Conservation (phyloP, 1,140 invertebrate genomes). For the Zelostemma sp. region DNA sequence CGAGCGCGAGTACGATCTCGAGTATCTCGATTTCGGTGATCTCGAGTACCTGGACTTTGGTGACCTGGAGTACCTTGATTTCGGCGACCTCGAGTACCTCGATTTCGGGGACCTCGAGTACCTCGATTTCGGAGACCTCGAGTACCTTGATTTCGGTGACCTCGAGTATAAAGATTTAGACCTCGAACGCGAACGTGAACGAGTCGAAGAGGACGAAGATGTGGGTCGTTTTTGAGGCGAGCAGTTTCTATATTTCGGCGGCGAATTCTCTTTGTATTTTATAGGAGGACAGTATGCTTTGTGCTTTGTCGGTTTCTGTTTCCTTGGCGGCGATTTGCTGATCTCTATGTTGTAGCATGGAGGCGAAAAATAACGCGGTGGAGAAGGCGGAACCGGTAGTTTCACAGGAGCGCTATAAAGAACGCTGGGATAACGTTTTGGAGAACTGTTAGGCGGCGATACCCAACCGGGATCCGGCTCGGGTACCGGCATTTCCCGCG, state of each 20-base stretch:
- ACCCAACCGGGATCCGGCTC: not conserved
- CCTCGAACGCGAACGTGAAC: not conserved
- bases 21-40: not conserved
- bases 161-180: not conserved
- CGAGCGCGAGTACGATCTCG: not conserved
- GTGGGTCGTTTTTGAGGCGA: conserved; percentile 1
- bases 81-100: not conserved
- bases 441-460: not conserved
- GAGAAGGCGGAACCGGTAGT: not conserved
- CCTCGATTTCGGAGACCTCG: not conserved
- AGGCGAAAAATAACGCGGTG: not conserved
- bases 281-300: not conserved
- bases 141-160: not conserved
- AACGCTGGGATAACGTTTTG: not conserved
- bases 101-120: not conserved
- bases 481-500: not conserved
- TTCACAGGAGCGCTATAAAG: not conserved
- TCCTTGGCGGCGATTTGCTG: not conserved
- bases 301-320: too few relatives aligned
- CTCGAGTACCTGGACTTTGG: not conserved
- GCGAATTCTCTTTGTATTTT: not conserved
- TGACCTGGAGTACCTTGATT: not conserved
- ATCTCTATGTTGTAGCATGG: not conserved
- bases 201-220: not conserved
- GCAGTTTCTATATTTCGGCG: not conserved